Conservation (phyloP, 2,113 vertebrate species). For the Cochlearius cochlearius region DNA sequence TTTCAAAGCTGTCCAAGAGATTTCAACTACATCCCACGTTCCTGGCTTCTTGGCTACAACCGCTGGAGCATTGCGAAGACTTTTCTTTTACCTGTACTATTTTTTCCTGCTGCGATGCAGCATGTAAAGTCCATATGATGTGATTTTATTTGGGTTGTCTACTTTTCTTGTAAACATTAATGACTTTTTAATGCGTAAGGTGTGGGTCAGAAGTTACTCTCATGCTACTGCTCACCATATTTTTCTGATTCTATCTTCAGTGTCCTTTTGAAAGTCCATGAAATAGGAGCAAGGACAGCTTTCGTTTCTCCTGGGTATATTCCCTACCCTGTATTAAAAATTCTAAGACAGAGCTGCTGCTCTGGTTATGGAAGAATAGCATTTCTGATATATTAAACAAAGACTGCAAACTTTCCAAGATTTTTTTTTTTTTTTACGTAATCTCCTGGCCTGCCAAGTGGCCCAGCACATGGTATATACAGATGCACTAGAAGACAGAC, state of each 20-base stretch:
- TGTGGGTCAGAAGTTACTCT: not conserved
- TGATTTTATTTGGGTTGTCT: not conserved
- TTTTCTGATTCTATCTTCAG: not conserved
- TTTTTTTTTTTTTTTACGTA: constrained; percentile 40
- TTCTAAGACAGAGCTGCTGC: constrained; percentile 23
- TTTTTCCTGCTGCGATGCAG: not conserved
- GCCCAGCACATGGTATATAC: constrained; percentile 64
- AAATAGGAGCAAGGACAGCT: not conserved
- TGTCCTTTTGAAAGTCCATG: not conserved
- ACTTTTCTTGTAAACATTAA: not conserved
- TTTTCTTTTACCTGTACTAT: not conserved
- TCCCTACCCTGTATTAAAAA: not conserved
- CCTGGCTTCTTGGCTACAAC: not conserved
- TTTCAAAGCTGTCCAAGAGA: not conserved
- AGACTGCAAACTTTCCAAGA: constrained; percentile 39
- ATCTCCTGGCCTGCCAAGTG: constrained; percentile 63
- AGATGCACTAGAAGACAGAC: constrained; percentile 50
- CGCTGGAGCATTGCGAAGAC: not conserved
- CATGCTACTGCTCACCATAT: not conserved
- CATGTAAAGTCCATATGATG: not conserved
- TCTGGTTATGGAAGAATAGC: constrained; percentile 38
- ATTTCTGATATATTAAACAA: constrained; percentile 59
- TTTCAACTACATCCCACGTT: not conserved
- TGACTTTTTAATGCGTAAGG: not conserved
- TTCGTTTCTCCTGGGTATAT: not conserved